A percentile compares a stretch with the other conserved stretches of the same genome.
Conservation (phyloP, 1,140 invertebrate genomes). For the Anoplolepis gracilipes region DNA sequence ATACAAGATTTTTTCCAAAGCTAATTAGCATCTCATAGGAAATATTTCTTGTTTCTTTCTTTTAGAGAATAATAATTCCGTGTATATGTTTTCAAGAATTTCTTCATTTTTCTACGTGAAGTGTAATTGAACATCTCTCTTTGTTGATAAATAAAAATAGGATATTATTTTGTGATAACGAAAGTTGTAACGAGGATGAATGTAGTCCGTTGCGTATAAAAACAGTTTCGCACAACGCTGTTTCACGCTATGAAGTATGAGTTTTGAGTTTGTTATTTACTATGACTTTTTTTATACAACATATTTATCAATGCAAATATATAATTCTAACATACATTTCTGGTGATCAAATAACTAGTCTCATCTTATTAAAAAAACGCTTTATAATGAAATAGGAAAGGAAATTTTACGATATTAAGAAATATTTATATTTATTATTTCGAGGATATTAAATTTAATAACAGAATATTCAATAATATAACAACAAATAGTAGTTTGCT, state of each 20-base stretch:
- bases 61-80: slow-evolving; percentile 10
- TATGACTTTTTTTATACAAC: background rate
- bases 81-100: background rate
- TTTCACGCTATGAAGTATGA: background rate
- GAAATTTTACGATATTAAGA: background rate
- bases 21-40: background rate
- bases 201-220: background rate
- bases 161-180: slow-evolving; percentile 6
- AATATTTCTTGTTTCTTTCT: background rate
- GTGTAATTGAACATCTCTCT: background rate
- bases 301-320: background rate
- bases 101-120: background rate
- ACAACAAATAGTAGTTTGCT: background rate
- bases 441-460: background rate
- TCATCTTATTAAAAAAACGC: background rate
- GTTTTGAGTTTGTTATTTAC: background rate
- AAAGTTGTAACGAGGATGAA: slow-evolving; percentile 1
- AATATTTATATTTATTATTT: background rate
- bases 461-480: background rate
- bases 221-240: background rate
- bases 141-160: slow-evolving; percentile 1
- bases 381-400: background rate
- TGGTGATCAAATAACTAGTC: background rate
- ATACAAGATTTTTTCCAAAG: background rate
- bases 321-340: background rate